Evolutionary conservation across 2,797 vertebrate species (phyloP).

Genomic region (Eidolon dupreanum): DNA sequence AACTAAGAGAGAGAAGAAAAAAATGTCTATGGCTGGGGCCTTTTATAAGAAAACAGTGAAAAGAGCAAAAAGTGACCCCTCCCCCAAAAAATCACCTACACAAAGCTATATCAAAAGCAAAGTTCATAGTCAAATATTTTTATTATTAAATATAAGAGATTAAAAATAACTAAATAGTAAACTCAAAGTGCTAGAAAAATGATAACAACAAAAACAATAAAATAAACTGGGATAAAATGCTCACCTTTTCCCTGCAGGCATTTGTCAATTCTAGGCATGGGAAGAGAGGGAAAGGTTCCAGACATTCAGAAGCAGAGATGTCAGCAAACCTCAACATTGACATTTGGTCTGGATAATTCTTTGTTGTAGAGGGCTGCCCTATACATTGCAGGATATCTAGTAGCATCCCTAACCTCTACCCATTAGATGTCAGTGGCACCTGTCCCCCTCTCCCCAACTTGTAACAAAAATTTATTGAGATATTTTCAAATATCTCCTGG

Average conservation of each 20-base stretch:
- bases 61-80: neutral
- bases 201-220: neutral
- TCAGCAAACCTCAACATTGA: neutral
- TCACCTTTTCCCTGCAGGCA: neutral
- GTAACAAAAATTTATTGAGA: neutral
- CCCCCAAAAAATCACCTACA: neutral
- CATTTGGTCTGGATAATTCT: neutral
- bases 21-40: neutral
- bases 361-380: neutral
- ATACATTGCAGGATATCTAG: neutral
- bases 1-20: neutral
- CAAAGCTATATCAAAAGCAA: neutral
- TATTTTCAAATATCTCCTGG: neutral
- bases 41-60: neutral
- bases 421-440: neutral
- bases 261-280: neutral
- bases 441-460: neutral
- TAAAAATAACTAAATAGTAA: conserved; percentile 20
- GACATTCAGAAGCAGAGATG: neutral
- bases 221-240: neutral
- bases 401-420: neutral
- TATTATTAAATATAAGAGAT: neutral
- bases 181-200: conserved; percentile 18
- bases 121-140: neutral
- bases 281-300: neutral